Evolutionary conservation across 2,888 invertebrate genomes (phyloP), one percentile per base, ranked within the genome.

Genomic region (Allacma fusca): DNA sequence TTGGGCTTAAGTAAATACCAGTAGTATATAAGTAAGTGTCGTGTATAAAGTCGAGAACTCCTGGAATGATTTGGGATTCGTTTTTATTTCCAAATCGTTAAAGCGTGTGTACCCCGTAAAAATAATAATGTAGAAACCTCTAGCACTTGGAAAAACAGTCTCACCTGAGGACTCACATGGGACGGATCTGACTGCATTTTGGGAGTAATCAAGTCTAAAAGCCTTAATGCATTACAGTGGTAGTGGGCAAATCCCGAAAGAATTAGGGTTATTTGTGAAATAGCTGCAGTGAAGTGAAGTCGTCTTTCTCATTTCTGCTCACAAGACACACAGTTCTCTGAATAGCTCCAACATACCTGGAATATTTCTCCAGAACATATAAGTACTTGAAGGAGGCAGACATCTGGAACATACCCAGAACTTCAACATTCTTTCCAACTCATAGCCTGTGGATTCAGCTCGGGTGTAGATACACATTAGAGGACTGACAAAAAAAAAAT

Each of bases 1-100:
- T n/a, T n/a, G n/a, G n/a, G n/a, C n/a, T n/a, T n/a, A n/a, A n/a
- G n/a, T n/a, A n/a, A n/a, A n/a, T n/a, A n/a, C n/a, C 26, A 65
- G 5, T 19, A 19, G n/a, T 4, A 65, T 2, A n/a, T 65, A n/a
- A 1, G 9, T 4, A 5, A 19, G 16, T 50, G 16, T 19, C 19
- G 50, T 50, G 50, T 2, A 50, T 1, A 16, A 16, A 50, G n/a
- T 50, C 19, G 9, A 19, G 19, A n/a, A 16, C 50, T 50, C 5
- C 1, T 5, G n/a, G n/a, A 50, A 50, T 50, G 50, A 50, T 50
- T 50, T 16, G 9, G n/a, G n/a, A 19, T n/a, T n/a, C 2, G 4
- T 50, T 50, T 50, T 16, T 50, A 50, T 50, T 50, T 50, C 50
- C 50, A 13, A 50, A 50, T 50, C 50, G 50, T 50, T 50, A 50